phyloP scores from a whole-genome alignment of 2,797 vertebrate species.

The Eleutherodactylus coqui region DNA sequence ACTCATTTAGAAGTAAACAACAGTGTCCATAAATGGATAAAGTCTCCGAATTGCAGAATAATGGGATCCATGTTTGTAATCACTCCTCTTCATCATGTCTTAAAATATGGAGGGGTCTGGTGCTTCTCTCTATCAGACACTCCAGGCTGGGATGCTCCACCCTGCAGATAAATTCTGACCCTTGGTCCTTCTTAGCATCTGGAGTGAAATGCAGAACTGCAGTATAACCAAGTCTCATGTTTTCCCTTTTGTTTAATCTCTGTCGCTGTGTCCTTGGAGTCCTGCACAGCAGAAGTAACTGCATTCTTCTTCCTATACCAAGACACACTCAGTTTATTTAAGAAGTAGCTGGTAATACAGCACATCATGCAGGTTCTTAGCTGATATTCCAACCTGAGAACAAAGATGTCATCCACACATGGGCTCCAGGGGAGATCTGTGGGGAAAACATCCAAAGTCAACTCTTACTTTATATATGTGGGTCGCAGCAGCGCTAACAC shows the following conservation, averaged over 20 bases:
- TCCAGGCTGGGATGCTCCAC: slow-evolving; percentile 40
- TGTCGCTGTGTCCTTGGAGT: neutral
- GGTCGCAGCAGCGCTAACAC: too few relatives aligned
- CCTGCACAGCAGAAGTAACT: neutral
- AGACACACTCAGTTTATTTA: neutral
- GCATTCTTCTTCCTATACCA: slow-evolving; percentile 38
- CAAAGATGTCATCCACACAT: neutral
- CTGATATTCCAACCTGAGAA: neutral
- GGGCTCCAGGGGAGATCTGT: slow-evolving; percentile 56
- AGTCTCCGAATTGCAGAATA: too few relatives aligned
- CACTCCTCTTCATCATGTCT: neutral
- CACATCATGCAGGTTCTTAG: slow-evolving; percentile 3
- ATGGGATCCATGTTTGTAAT: too few relatives aligned
- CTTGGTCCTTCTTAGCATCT: slow-evolving; percentile 23
- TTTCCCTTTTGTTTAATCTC: neutral
- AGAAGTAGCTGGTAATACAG: neutral
- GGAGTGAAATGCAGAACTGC: slow-evolving; percentile 22
- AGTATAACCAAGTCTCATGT: neutral
- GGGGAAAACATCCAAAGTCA: neutral
- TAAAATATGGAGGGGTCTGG: slow-evolving; percentile 27
- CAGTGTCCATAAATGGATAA: too few relatives aligned
- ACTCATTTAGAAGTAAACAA: too few relatives aligned
- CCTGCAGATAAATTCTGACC: slow-evolving; percentile 42
- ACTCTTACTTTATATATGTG: neutral
- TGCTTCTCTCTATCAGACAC: slow-evolving; percentile 19